These are phyloP conservation scores for Geotria australis DNA, from an alignment of 2,797 vertebrate species.

Conservation along the genomic window DNA sequence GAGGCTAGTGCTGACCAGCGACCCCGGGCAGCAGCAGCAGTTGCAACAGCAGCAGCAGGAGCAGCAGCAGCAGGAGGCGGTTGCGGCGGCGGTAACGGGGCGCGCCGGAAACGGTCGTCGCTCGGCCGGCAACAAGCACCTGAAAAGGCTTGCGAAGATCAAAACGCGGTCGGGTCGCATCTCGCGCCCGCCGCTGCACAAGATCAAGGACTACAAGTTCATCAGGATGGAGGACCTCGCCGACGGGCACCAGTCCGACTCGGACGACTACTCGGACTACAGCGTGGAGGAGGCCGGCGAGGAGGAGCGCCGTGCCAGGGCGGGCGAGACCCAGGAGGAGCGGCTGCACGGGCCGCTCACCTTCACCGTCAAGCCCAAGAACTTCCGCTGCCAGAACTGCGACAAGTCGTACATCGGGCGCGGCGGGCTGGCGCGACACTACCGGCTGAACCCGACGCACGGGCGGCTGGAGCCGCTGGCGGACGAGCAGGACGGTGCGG, in stretches of 20 bases:
- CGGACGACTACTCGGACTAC: slow-evolving; percentile 68
- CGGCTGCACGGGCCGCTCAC: slow-evolving; percentile 8
- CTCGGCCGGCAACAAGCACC: slow-evolving; percentile 10
- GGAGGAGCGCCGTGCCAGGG: slow-evolving; percentile 2
- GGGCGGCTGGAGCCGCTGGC: slow-evolving; percentile 9
- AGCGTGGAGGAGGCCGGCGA: slow-evolving; percentile 42
- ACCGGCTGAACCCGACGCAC: slow-evolving; percentile 48
- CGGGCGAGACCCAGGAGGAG: slow-evolving; percentile 5
- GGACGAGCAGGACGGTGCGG: slow-evolving; percentile 3
- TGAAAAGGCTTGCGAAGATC: slow-evolving; percentile 38
- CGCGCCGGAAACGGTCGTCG: neutral
- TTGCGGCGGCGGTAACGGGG: too few relatives aligned
- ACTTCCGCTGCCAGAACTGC: slow-evolving; percentile 44
- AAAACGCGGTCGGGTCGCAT: slow-evolving; percentile 66
- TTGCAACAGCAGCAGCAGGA: too few relatives aligned
- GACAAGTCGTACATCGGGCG: slow-evolving; percentile 71
- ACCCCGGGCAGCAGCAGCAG: neutral
- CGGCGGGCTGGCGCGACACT: slow-evolving; percentile 58
- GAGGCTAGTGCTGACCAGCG: neutral
- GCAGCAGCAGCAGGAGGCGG: too few relatives aligned
- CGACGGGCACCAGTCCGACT: slow-evolving; percentile 50
- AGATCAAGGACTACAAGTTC: slow-evolving; percentile 82
- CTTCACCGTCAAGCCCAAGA: slow-evolving; percentile 16
- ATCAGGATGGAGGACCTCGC: slow-evolving; percentile 73
- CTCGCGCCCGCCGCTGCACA: slow-evolving; percentile 66